Conservation (phyloP, 2,113 vertebrate species). For the Pholis gunnellus region DNA sequence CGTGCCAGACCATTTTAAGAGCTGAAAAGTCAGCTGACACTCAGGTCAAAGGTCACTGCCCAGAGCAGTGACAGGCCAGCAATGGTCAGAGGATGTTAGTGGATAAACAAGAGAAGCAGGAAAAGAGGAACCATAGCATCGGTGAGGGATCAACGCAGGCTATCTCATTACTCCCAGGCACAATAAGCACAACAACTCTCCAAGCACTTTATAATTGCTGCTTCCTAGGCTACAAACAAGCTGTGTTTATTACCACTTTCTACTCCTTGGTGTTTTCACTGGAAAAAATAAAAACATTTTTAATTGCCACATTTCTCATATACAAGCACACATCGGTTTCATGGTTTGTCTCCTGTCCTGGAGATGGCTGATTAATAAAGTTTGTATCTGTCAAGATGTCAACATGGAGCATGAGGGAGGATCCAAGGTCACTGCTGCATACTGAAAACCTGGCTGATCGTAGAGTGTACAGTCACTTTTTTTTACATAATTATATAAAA, state of each 20-base stretch:
- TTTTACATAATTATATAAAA: conserved; percentile 81
- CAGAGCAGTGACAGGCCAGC: conserved; percentile 57
- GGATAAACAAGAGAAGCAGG: conserved; percentile 81
- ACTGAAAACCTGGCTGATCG: conserved; percentile 48
- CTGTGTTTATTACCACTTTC: conserved; percentile 74
- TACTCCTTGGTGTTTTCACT: conserved; percentile 57
- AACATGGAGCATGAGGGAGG: conserved; percentile 55
- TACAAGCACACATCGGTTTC: conserved; percentile 62
- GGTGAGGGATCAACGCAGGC: conserved; percentile 78
- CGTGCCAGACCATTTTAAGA: conserved; percentile 32
- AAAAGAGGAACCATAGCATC: conserved; percentile 77
- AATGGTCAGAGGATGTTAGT: conserved; percentile 63
- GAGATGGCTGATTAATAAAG: conserved; percentile 77
- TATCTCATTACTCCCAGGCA: conserved; percentile 77
- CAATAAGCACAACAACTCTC: conserved; percentile 73
- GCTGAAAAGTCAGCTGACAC: conserved; percentile 55
- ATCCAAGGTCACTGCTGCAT: conserved; percentile 75
- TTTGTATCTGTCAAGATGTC: conserved; percentile 79
- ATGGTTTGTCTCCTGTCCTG: conserved; percentile 68
- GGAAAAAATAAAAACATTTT: conserved; percentile 57
- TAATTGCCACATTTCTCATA: conserved; percentile 82
- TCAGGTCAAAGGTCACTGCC: conserved; percentile 54
- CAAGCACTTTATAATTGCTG: conserved; percentile 81
- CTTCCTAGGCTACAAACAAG: conserved; percentile 79
- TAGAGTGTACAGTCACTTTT: conserved; percentile 64